Conservation (phyloP, 2,888 invertebrate genomes). For the Rhorus exstirpatorius region DNA sequence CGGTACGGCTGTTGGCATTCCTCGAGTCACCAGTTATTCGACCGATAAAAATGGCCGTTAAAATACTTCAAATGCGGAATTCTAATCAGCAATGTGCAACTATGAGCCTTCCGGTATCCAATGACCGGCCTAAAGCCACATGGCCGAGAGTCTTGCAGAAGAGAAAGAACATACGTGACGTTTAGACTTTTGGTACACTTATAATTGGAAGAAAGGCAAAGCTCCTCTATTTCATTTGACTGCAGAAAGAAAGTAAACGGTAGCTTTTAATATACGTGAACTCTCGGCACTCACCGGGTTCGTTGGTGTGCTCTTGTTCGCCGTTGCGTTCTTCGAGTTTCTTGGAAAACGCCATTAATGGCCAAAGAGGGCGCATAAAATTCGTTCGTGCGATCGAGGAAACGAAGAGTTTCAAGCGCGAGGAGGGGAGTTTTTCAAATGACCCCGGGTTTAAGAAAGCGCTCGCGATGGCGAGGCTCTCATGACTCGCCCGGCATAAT, state of each 20-base stretch:
- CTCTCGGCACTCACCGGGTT: not conserved
- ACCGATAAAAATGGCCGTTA: too few species aligned
- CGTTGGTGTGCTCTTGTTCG: constrained; percentile 26
- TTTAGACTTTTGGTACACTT: too few species aligned
- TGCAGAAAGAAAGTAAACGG: not conserved
- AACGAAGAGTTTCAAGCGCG: constrained; percentile 56
- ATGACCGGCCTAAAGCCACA: too few species aligned
- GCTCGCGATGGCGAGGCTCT: constrained; percentile 21
- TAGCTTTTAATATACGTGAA: not conserved
- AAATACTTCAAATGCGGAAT: too few species aligned
- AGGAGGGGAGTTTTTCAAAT: constrained; percentile 58
- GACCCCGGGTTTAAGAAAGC: constrained; percentile 48
- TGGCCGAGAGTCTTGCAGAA: too few species aligned
- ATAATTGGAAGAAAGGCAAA: too few species aligned
- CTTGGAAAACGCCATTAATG: constrained; percentile 47
- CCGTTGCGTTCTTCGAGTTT: constrained; percentile 31
- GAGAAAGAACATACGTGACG: too few species aligned
- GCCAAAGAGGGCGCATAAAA: constrained; percentile 53
- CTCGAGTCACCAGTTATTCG: too few species aligned
- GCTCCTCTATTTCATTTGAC: too few species aligned
- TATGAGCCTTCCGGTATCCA: too few species aligned
- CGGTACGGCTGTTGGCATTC: too few species aligned
- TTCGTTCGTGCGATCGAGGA: constrained; percentile 53
- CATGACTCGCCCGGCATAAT: constrained; percentile 57
- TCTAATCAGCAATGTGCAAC: too few species aligned